phyloP scores from a whole-genome alignment of 2,797 vertebrate species.

The Kryptolebias ocellatus region DNA sequence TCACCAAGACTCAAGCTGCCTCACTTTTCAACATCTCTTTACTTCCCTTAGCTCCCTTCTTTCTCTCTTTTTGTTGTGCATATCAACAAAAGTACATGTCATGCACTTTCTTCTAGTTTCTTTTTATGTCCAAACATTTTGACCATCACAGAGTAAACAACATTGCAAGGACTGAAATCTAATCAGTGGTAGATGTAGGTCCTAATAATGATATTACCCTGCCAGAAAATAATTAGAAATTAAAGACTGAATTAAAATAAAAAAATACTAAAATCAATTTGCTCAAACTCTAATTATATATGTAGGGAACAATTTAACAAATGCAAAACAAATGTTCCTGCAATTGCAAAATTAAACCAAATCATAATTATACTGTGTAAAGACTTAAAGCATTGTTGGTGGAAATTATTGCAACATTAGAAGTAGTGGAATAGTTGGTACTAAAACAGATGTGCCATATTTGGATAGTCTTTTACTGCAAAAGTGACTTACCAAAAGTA shows the following conservation, averaged over 20 bases:
- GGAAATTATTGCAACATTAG: neutral
- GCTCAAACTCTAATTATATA: neutral
- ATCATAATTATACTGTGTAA: neutral
- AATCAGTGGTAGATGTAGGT: neutral
- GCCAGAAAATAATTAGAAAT: neutral
- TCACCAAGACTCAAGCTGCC: constrained; percentile 67
- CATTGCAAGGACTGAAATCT: neutral
- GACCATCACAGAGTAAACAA: neutral
- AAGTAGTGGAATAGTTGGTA: neutral
- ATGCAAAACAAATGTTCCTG: neutral
- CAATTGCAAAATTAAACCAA: neutral
- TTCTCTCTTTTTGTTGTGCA: constrained; percentile 8
- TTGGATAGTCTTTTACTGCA: neutral
- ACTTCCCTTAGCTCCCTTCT: constrained; percentile 29
- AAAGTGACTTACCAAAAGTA: neutral
- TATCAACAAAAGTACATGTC: neutral
- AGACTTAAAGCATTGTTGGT: neutral
- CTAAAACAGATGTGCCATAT: neutral
- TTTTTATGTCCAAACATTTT: neutral
- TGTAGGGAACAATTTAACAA: neutral
- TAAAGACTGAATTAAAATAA: constrained; percentile 1
- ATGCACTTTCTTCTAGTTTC: neutral
- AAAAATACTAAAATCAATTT: neutral
- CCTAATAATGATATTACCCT: neutral
- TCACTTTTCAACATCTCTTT: constrained; percentile 61